Percentiles rank a stretch among this genome's conserved stretches.
Conservation (phyloP, 2,113 vertebrate genomes). For the Cyanistes caeruleus region DNA sequence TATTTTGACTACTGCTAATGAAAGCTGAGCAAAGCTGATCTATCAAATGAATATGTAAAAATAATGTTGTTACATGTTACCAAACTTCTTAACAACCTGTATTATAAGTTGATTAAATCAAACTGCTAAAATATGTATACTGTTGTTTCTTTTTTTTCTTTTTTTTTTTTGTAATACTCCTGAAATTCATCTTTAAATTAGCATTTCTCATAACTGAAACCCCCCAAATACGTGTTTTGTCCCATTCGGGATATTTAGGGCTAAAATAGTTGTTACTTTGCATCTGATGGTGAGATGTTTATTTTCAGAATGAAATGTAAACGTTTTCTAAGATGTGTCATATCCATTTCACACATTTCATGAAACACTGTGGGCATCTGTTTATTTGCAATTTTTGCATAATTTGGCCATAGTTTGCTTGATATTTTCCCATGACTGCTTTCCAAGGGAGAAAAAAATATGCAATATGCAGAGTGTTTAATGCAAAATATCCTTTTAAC, state of each 20-base stretch:
- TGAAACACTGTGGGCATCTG: conserved; percentile 55
- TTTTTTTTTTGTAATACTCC: neutral
- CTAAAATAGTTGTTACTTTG: conserved; percentile 47
- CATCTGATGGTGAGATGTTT: conserved; percentile 44
- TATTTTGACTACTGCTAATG: neutral
- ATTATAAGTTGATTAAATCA: neutral
- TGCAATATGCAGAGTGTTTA: neutral
- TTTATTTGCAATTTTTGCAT: conserved; percentile 66
- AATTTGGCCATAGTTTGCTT: conserved; percentile 34
- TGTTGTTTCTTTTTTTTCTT: fast-evolving
- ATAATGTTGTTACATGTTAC: neutral
- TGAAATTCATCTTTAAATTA: neutral
- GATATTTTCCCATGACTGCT: conserved; percentile 24
- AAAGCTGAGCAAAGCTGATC: neutral
- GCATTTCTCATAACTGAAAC: neutral
- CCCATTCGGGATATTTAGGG: neutral
- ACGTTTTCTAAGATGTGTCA: conserved; percentile 56
- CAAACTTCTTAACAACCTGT: neutral
- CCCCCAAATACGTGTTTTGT: neutral
- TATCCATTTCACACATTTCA: conserved; percentile 49
- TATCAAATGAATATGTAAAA: neutral
- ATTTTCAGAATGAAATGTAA: conserved; percentile 64
- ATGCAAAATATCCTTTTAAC: neutral
- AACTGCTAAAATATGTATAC: neutral
- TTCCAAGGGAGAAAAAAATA: neutral